Conservation (phyloP, 2,113 vertebrate genomes). For the Cathartes aura region DNA sequence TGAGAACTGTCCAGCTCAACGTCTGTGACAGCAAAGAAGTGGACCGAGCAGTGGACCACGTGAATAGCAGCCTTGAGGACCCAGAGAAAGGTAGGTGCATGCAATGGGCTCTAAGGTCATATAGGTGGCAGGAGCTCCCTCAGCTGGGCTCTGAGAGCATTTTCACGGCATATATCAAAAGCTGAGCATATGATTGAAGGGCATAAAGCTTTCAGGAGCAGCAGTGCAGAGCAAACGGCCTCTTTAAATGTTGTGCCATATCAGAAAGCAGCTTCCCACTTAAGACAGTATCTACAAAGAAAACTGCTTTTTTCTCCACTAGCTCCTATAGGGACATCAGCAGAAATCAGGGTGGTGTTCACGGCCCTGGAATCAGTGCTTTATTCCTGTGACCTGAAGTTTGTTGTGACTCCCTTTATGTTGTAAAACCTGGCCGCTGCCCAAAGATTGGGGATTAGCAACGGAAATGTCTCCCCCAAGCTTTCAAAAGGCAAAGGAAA, state of each 20-base stretch:
- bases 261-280: background rate
- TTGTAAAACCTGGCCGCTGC: background rate
- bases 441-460: background rate
- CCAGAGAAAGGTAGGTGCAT: slow-evolving; percentile 70
- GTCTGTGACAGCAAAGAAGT: slow-evolving; percentile 79
- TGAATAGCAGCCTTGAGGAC: slow-evolving; percentile 68
- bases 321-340: background rate
- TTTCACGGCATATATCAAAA: background rate
- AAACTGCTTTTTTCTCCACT: background rate
- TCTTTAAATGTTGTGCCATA: background rate
- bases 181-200: background rate
- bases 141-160: background rate
- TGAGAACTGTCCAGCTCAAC: slow-evolving; percentile 80
- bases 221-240: background rate
- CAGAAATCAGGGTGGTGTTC: background rate
- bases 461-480: background rate
- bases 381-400: background rate
- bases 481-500: background rate
- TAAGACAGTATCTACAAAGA: background rate
- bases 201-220: background rate
- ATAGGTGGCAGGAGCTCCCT: background rate
- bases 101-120: background rate
- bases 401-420: background rate
- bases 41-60: slow-evolving; percentile 55
- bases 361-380: background rate